phyloP scores from a whole-genome alignment of 2,797 vertebrate genomes.

The Perodicticus potto region DNA sequence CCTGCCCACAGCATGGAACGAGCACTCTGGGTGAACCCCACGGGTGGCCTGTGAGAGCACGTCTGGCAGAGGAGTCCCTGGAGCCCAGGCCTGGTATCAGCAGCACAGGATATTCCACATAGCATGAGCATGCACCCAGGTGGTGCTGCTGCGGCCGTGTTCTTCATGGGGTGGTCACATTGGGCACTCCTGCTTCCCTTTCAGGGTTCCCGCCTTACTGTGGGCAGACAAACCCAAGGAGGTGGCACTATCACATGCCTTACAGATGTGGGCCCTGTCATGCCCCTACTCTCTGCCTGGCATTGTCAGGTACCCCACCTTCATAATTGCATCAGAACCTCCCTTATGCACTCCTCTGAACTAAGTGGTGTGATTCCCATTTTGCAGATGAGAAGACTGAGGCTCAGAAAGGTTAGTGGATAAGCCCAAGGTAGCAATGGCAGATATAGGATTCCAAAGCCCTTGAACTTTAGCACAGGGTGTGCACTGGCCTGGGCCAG shows the following conservation, averaged over 20 bases:
- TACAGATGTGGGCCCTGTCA: neutral
- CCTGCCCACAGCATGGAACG: neutral
- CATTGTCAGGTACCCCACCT: neutral
- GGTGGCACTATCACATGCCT: fast-evolving
- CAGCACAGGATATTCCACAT: neutral
- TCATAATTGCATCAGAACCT: fast-evolving
- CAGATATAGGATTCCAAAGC: neutral
- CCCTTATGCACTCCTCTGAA: neutral
- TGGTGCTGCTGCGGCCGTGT: constrained; percentile 5
- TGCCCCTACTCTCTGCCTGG: neutral
- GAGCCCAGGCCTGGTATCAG: neutral
- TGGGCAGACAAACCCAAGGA: neutral
- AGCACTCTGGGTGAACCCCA: neutral
- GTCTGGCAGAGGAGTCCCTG: neutral
- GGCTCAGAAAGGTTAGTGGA: neutral
- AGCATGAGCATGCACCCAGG: neutral
- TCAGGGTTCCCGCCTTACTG: neutral
- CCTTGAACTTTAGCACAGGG: neutral
- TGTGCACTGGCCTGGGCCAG: neutral
- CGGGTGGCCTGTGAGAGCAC: neutral
- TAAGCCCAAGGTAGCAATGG: neutral
- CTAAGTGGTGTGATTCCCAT: neutral
- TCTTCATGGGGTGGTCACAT: constrained; percentile 55
- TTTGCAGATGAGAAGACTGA: neutral
- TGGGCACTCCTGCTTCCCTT: constrained; percentile 64